Evolutionary conservation across 2,888 invertebrate species (phyloP).

Genomic region (Odontocolon sp.): DNA sequence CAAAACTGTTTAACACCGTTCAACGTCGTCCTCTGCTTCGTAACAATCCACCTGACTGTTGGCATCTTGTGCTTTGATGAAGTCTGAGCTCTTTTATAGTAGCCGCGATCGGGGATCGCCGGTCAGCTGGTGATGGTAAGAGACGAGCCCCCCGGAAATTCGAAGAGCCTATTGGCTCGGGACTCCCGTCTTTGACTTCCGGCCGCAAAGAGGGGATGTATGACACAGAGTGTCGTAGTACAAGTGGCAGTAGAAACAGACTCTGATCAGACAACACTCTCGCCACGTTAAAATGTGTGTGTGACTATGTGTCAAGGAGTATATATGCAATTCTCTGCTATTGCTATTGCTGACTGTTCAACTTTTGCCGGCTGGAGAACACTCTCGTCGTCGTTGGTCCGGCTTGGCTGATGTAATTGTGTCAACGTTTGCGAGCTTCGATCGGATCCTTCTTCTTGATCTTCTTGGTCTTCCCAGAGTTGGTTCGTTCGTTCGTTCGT

Average conservation of each 20-base stretch:
- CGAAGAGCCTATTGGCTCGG: constrained; percentile 49
- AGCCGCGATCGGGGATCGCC: not conserved
- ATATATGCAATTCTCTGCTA: not conserved
- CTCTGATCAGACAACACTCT: not conserved
- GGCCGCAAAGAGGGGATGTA: constrained; percentile 29
- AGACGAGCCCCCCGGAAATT: constrained; percentile 56
- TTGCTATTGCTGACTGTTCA: not conserved
- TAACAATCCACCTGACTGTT: constrained; percentile 71
- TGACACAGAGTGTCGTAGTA: constrained; percentile 29
- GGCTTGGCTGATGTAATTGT: constrained; percentile 16
- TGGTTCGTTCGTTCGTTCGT: not conserved
- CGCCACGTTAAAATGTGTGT: not conserved
- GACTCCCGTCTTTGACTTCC: constrained; percentile 49
- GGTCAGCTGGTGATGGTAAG: constrained; percentile 27
- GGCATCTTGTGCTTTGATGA: constrained; percentile 63
- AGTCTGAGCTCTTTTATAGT: constrained; percentile 52
- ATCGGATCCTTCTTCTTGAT: not conserved
- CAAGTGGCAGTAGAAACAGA: not conserved
- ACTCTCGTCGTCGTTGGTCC: not conserved
- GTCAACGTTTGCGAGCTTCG: not conserved
- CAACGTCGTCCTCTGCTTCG: constrained; percentile 52
- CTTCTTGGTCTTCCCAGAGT: not conserved
- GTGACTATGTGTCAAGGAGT: not conserved
- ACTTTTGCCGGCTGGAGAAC: not conserved
- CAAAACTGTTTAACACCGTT: constrained; percentile 1